A percentile compares a stretch with the other conserved stretches of the same genome.
Conservation (phyloP, 2,888 invertebrate genomes). For the Euzophera pinguis region DNA sequence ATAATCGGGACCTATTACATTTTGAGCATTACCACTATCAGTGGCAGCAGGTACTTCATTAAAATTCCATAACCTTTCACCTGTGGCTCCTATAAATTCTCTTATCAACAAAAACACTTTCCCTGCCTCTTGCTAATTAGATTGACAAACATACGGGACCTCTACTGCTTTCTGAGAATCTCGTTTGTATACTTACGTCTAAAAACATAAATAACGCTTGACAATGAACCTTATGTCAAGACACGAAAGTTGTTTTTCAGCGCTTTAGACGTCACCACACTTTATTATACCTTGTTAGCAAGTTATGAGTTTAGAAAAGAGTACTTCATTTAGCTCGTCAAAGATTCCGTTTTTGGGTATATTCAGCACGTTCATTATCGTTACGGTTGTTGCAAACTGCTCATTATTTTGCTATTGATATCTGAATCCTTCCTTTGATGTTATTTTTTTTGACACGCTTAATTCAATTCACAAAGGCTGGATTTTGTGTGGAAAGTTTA, state of each 20-base stretch:
- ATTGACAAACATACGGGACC: slow-evolving; percentile 31
- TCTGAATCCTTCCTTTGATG: background rate
- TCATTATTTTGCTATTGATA: background rate
- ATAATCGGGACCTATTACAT: background rate
- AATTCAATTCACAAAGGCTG: too few relatives aligned
- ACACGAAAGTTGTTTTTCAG: background rate
- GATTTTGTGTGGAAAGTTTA: background rate
- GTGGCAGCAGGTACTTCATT: slow-evolving; percentile 22
- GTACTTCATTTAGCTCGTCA: slow-evolving; percentile 15
- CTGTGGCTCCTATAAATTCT: slow-evolving; percentile 34
- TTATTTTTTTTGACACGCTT: background rate
- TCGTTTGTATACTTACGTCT: slow-evolving; percentile 22
- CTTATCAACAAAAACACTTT: slow-evolving; percentile 51
- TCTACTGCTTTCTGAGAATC: slow-evolving; percentile 31
- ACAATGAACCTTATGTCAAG: slow-evolving; percentile 18
- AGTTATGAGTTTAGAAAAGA: slow-evolving; percentile 11
- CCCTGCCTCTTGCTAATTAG: slow-evolving; percentile 46
- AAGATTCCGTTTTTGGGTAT: background rate
- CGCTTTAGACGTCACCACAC: background rate
- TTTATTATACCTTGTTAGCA: slow-evolving; percentile 6
- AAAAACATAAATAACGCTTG: background rate
- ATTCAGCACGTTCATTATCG: background rate
- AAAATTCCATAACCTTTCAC: slow-evolving; percentile 37
- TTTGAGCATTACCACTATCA: slow-evolving; percentile 6
- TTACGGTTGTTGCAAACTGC: background rate